Evolutionary conservation across 1,140 invertebrate genomes (phyloP).

Genomic region (Hestina assimilis): DNA sequence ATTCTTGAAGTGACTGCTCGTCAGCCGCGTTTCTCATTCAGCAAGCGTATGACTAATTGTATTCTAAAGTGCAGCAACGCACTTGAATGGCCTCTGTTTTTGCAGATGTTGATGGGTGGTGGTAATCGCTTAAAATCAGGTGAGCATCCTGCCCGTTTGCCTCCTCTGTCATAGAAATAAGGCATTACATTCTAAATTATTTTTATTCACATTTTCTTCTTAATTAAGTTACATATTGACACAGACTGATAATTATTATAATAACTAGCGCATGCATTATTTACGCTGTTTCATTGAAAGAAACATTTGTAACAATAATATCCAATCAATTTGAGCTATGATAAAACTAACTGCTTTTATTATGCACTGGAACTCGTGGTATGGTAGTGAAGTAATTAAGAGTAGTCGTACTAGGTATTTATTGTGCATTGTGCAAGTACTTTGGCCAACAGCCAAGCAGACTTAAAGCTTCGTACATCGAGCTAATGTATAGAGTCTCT

Average conservation of each 20-base stretch:
- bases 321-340: conserved; percentile 14
- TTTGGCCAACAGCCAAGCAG: conserved; percentile 59
- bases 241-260: background rate
- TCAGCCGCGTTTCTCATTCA: no score
- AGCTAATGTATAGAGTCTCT: conserved; percentile 61
- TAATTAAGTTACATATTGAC: no score
- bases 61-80: no score
- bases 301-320: conserved; percentile 3
- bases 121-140: no score
- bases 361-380: conserved; percentile 37
- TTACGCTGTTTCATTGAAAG: conserved; percentile 1
- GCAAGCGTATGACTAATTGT: no score
- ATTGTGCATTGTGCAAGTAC: conserved; percentile 62
- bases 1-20: no score
- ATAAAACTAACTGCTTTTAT: conserved; percentile 32
- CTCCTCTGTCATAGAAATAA: no score
- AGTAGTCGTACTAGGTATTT: conserved; percentile 65
- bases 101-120: no score
- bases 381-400: conserved; percentile 69
- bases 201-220: no score
- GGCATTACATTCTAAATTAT: no score
- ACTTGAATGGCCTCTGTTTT: no score
- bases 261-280: background rate
- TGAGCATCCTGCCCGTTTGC: no score
- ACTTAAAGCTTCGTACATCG: conserved; percentile 63